These are phyloP conservation scores for Xiphophorus maculatus DNA, from an alignment of 2,113 vertebrate species.

Conservation along the genomic window DNA sequence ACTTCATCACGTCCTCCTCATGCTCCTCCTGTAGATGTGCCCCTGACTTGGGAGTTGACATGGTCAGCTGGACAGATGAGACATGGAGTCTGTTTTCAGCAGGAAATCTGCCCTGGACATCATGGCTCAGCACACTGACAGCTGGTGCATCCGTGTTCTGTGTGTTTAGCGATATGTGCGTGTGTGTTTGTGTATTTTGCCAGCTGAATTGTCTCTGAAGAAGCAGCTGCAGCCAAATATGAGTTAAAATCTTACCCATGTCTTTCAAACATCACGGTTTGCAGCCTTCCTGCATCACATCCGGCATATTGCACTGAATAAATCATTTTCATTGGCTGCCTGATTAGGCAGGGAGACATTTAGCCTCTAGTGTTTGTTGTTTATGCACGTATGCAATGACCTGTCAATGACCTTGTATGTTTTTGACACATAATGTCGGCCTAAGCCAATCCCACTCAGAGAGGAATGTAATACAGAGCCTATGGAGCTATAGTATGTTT, in stretches of 20 bases:
- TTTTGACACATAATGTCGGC: conserved; percentile 61
- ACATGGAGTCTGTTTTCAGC: conserved; percentile 50
- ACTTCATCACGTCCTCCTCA: conserved; percentile 22
- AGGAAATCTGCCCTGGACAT: conserved; percentile 58
- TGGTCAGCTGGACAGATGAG: conserved; percentile 71
- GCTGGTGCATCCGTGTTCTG: conserved; percentile 63
- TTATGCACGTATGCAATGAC: conserved; percentile 33
- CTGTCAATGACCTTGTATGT: conserved; percentile 45
- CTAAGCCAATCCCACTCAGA: conserved; percentile 57
- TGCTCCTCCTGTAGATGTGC: conserved; percentile 10
- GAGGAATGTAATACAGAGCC: conserved; percentile 54
- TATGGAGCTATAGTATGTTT: conserved; percentile 67
- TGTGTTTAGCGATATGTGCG: conserved; percentile 6
- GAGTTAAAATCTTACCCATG: conserved; percentile 14
- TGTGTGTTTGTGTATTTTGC: conserved; percentile 22
- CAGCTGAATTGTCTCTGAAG: conserved; percentile 39
- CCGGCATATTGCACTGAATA: conserved; percentile 44
- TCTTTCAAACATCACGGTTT: conserved; percentile 8
- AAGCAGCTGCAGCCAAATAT: conserved; percentile 59
- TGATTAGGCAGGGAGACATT: conserved; percentile 55
- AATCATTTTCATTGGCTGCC: conserved; percentile 50
- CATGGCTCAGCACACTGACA: conserved; percentile 70
- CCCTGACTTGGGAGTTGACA: conserved; percentile 48
- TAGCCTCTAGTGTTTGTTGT: conserved; percentile 39
- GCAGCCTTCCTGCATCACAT: conserved; percentile 25